Conservation (phyloP, 2,113 vertebrate species). For the Hippoglossus stenolepis region DNA sequence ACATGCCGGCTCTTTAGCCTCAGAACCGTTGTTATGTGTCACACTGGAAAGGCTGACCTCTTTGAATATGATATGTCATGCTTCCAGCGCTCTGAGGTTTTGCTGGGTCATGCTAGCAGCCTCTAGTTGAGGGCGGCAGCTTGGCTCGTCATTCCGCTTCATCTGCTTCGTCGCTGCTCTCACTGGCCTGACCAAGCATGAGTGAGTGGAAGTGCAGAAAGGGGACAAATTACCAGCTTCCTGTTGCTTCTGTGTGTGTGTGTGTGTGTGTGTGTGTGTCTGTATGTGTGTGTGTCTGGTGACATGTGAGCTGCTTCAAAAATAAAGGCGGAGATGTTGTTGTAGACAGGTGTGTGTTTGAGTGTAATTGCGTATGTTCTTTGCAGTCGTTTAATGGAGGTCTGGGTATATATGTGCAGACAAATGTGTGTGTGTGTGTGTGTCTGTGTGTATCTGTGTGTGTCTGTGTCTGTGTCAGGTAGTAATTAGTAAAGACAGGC, state of each 20-base stretch:
- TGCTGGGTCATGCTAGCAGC: constrained; percentile 33
- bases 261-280: constrained; percentile 1
- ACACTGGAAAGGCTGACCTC: not conserved
- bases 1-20: not conserved
- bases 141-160: constrained; percentile 58
- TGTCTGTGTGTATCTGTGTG: not conserved
- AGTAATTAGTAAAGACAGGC: constrained; percentile 82
- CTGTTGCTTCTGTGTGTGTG: constrained; percentile 8
- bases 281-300: not conserved
- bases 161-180: constrained; percentile 56
- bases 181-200: constrained; percentile 59
- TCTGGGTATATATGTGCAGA: not conserved
- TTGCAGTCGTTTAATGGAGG: constrained; percentile 28
- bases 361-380: constrained; percentile 37
- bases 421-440: constrained; percentile 17
- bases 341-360: constrained; percentile 35
- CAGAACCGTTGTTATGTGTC: not conserved
- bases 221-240: constrained; percentile 58
- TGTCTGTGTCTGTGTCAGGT: constrained; percentile 62
- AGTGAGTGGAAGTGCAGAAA: constrained; percentile 53
- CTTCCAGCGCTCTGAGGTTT: constrained; percentile 6
- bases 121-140: constrained; percentile 17
- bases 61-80: not conserved
- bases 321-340: constrained; percentile 11
- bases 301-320: constrained; percentile 12